Evolutionary conservation across 2,888 invertebrate species (phyloP).

Genomic region (Caenorhabditis sp.): DNA sequence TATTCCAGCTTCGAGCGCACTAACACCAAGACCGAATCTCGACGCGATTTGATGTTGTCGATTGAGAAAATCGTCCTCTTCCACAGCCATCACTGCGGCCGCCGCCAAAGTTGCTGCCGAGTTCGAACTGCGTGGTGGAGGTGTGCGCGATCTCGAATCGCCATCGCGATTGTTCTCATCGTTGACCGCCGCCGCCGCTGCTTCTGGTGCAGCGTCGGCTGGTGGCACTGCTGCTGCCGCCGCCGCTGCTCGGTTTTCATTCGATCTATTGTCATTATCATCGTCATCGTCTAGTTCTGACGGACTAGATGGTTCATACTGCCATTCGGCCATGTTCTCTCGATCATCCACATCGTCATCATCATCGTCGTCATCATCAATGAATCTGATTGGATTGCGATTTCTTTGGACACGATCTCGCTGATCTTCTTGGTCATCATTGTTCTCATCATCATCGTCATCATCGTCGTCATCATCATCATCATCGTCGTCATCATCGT

Average conservation of each 20-base stretch:
- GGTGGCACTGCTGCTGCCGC: no score
- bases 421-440: conserved; percentile 34
- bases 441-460: conserved; percentile 37
- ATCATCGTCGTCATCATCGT: conserved; percentile 24
- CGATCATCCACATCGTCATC: conserved; percentile 16
- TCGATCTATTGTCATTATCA: conserved; percentile 16
- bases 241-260: background rate
- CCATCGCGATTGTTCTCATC: no score
- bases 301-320: conserved; percentile 3
- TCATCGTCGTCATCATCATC: background rate
- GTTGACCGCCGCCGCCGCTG: no score
- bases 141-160: no score
- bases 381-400: background rate
- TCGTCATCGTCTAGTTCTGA: conserved; percentile 17
- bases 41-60: background rate
- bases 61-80: conserved; percentile 4
- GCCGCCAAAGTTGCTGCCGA: background rate
- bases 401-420: conserved; percentile 15
- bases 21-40: background rate
- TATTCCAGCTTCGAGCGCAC: no score
- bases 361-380: conserved; percentile 9
- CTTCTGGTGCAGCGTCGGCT: no score
- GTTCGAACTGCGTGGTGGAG: background rate
- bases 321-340: background rate
- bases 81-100: background rate